Evolutionary conservation across 2,797 vertebrate species (phyloP), one percentile per base, ranked within the genome.

Genomic region (Manis pentadactyla): DNA sequence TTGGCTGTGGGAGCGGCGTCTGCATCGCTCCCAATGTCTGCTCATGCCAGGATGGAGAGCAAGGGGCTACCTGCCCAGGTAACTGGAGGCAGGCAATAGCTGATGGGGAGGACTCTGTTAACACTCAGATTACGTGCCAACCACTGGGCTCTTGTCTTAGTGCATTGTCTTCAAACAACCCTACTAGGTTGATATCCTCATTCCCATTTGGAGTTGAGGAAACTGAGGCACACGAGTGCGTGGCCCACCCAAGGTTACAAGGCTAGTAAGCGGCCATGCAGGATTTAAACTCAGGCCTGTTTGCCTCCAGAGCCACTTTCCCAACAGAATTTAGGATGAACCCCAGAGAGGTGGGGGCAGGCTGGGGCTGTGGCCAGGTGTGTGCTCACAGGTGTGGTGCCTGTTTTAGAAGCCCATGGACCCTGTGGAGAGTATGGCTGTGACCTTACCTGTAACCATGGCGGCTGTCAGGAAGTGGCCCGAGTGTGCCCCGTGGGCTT

Each of bases 11-110:
- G 51, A 95, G 93, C 0, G 99, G 99, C 7, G 96, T 98, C 87
- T 99, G 99, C 95, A 81, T 99, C 0, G 98, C 99, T n/a, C 99
- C 99, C 97, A 99, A 99, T 11, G 97, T 99, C 87, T 99, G 99
- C 90, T 97, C 98, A 15, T 99, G 99, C 96, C 97, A 97, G 0
- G 98, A 98, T 77, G 99, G 99, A 87, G 98, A 98, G 93, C 98
- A 98, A 97, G 98, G 98, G 79, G 97, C 98, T 96, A 98, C 98
- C 75, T 99, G 99, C 93, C 98, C 98, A 98, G 99, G 99, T 99
- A 98, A 97, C 55, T 3, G 21, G 73, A 64, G 88, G 37, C 7
- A 37, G 59, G 46, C 61, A 12, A 0, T n/a, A 84, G 87, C 55
- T 49, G 61, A 25, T 31, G 69, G 87, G 88, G 75, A 77, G 25